phyloP scores from a whole-genome alignment of 2,113 vertebrate genomes.

The Artemisiospiza belli region DNA sequence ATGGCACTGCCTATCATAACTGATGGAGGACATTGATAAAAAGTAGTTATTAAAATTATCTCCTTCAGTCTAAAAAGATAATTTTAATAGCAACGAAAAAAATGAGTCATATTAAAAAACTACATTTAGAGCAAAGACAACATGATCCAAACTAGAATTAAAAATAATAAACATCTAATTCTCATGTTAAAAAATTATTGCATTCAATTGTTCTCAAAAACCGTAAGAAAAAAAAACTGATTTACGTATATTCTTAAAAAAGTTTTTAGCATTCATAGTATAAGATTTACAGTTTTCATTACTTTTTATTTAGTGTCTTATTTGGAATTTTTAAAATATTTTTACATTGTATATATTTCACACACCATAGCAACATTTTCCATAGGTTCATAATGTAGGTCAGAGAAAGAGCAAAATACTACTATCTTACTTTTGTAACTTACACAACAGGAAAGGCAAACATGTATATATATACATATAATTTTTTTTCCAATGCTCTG shows the following conservation, averaged over 20 bases:
- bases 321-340: neutral
- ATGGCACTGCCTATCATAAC: neutral
- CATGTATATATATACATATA: no score
- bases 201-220: neutral
- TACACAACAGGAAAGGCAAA: neutral
- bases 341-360: neutral
- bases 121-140: neutral
- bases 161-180: neutral
- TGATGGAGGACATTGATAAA: neutral
- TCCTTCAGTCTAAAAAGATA: neutral
- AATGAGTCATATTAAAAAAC: neutral
- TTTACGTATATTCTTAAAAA: neutral
- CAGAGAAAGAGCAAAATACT: neutral
- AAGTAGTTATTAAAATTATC: neutral
- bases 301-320: neutral
- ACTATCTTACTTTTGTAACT: neutral
- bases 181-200: neutral
- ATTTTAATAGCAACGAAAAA: neutral
- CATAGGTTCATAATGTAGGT: neutral
- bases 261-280: neutral
- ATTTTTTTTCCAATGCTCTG: neutral
- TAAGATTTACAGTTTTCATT: neutral
- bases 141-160: neutral
- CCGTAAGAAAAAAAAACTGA: rapidly evolving
- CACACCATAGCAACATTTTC: neutral